These are phyloP conservation scores for Saturnia japonica DNA, from an alignment of 2,888 invertebrate species.

Conservation along the genomic window DNA sequence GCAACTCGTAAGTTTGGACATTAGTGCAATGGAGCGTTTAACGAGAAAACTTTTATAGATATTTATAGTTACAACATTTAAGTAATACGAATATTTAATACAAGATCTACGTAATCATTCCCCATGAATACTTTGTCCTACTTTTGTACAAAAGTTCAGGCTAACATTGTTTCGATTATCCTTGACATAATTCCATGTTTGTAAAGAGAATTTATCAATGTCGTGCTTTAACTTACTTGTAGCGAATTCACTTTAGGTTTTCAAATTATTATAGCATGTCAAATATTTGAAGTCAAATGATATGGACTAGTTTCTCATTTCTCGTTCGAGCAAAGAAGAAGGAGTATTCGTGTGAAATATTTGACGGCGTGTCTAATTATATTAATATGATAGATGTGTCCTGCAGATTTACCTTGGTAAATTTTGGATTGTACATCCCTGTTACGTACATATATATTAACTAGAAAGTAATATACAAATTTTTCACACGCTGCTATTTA, in stretches of 20 bases:
- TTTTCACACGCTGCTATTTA: no score
- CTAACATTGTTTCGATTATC: slow-evolving; percentile 9
- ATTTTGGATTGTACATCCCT: no score
- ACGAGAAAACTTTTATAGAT: slow-evolving; percentile 20
- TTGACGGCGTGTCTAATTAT: no score
- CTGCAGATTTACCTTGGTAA: no score
- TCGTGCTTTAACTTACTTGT: not conserved
- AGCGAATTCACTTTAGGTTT: not conserved
- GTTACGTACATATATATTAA: no score
- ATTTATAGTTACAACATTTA: slow-evolving; percentile 11
- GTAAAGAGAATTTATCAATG: slow-evolving; percentile 10
- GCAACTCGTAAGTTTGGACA: not conserved
- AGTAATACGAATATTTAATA: slow-evolving; percentile 16
- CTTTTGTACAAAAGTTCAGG: slow-evolving; percentile 9
- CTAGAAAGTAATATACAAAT: no score
- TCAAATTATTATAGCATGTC: not conserved
- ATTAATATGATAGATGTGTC: no score
- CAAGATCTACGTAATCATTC: slow-evolving; percentile 10
- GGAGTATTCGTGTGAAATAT: no score
- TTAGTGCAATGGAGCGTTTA: slow-evolving; percentile 12
- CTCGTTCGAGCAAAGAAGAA: no score
- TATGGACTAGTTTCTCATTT: no score
- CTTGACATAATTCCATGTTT: slow-evolving; percentile 13
- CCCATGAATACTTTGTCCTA: slow-evolving; percentile 6
- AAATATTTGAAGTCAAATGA: not conserved